Evolutionary conservation across 2,888 invertebrate genomes (phyloP).

Genomic region (Agapetus fuscipes): DNA sequence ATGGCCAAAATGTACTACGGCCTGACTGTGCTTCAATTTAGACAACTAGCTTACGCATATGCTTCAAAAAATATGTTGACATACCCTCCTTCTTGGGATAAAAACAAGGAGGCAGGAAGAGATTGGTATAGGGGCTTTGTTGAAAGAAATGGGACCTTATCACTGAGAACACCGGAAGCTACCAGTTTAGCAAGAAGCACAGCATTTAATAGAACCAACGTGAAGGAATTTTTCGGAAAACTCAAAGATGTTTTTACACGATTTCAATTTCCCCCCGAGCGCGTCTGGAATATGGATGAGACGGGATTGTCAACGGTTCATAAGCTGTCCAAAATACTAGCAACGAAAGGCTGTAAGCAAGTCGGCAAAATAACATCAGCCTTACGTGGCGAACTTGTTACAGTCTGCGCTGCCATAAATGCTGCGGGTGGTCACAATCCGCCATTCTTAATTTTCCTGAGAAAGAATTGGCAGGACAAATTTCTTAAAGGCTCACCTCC

Average conservation of each 20-base stretch:
- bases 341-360: slow-evolving; percentile 23
- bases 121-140: slow-evolving; percentile 12
- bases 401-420: slow-evolving; percentile 25
- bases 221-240: slow-evolving; percentile 25
- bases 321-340: slow-evolving; percentile 22
- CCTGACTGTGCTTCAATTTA: slow-evolving; percentile 15
- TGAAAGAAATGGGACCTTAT: slow-evolving; percentile 20
- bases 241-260: slow-evolving; percentile 22
- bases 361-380: slow-evolving; percentile 26
- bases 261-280: slow-evolving; percentile 20
- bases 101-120: slow-evolving; percentile 14
- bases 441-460: slow-evolving; percentile 28
- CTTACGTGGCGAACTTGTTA: slow-evolving; percentile 28
- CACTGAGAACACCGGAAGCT: slow-evolving; percentile 22
- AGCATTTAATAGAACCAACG: slow-evolving; percentile 22
- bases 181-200: slow-evolving; percentile 22
- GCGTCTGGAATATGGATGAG: slow-evolving; percentile 21
- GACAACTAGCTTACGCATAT: no score
- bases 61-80: no score
- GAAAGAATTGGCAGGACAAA: slow-evolving; percentile 25
- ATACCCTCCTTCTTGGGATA: no score
- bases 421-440: slow-evolving; percentile 25
- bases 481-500: slow-evolving; percentile 27
- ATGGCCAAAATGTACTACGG: slow-evolving; percentile 18
- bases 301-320: slow-evolving; percentile 23